Conservation (phyloP, 2,888 invertebrate genomes). For the Macrophya alboannulata region DNA sequence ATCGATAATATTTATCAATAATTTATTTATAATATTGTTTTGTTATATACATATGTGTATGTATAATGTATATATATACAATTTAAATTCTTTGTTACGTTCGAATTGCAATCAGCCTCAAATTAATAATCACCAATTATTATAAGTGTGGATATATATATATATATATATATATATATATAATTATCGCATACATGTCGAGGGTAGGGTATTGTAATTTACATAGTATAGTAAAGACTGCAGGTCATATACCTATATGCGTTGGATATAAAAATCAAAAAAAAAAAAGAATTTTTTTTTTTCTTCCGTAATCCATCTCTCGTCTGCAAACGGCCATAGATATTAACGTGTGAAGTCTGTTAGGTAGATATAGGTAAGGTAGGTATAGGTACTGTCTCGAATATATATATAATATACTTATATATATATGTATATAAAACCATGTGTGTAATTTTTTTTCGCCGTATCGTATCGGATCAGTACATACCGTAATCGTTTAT, state of each 20-base stretch:
- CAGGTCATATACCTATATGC: no score
- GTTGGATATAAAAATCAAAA: neutral
- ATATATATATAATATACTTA: neutral
- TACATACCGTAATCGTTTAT: no score
- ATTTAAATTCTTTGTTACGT: conserved; percentile 45
- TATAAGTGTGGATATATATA: neutral
- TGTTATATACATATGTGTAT: neutral
- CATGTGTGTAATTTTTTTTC: neutral
- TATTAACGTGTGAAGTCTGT: neutral
- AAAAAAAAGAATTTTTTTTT: neutral
- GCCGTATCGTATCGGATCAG: no score
- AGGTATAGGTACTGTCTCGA: neutral
- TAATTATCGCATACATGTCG: neutral
- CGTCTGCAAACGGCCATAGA: no score
- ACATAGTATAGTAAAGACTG: neutral
- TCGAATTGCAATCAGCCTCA: conserved; percentile 50
- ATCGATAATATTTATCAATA: no score
- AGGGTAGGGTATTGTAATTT: neutral
- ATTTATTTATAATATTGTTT: neutral
- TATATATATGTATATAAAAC: neutral
- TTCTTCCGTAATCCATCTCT: no score
- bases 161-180: neutral
- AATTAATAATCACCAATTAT: conserved; percentile 16
- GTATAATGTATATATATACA: conserved; percentile 19
- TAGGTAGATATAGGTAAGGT: neutral